Percentiles rank a stretch among this genome's conserved stretches.
Conservation (phyloP, 2,797 vertebrate genomes). For the Spinus pinus region DNA sequence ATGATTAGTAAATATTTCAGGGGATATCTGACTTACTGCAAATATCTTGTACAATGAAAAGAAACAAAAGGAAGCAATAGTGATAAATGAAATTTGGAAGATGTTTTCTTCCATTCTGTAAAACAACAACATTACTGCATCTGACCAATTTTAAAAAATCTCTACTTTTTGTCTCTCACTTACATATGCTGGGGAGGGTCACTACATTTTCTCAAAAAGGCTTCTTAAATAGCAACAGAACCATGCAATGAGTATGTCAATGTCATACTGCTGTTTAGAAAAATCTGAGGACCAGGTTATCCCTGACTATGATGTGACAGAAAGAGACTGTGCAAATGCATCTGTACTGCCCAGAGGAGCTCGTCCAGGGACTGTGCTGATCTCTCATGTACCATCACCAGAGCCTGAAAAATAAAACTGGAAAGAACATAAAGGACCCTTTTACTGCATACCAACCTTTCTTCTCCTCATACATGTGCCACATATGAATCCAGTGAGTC, state of each 20-base stretch:
- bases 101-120: background rate
- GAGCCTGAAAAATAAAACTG: background rate
- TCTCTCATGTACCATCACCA: background rate
- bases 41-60: background rate
- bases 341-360: background rate
- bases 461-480: constrained; percentile 58
- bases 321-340: background rate
- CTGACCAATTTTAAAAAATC: background rate
- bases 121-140: background rate
- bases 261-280: background rate
- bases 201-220: background rate
- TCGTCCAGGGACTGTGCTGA: background rate
- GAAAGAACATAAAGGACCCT: background rate
- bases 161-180: background rate
- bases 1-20: background rate
- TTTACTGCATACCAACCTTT: constrained; percentile 39
- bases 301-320: background rate
- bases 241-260: background rate
- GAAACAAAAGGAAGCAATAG: background rate
- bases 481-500: constrained; percentile 54
- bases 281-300: background rate
- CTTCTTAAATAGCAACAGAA: background rate
- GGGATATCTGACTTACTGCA: background rate
- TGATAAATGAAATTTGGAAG: background rate
- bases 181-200: background rate